phyloP scores from a whole-genome alignment of 2,888 invertebrate genomes.

The Thumatha senex region DNA sequence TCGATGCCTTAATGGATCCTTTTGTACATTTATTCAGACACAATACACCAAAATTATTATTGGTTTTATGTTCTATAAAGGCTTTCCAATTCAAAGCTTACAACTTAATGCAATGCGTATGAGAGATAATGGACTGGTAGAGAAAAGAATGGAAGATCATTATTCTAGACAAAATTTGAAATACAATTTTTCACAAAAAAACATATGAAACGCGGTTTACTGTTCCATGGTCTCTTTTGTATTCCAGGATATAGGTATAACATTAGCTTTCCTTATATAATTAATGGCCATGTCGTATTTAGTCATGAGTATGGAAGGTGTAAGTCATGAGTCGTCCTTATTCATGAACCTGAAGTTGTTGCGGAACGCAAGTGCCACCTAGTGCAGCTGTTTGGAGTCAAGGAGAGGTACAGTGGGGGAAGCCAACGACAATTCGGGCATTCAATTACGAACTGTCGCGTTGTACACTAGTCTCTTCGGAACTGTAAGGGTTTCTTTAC shows the following conservation, averaged over 20 bases:
- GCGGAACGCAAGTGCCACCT: too few species aligned
- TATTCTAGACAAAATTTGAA: constrained; percentile 8
- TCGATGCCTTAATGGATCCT: too few species aligned
- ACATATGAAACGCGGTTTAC: constrained; percentile 21
- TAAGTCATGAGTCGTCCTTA: too few species aligned
- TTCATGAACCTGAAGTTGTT: too few species aligned
- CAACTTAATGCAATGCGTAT: constrained; percentile 7
- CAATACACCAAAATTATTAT: constrained; percentile 4
- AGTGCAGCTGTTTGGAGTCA: too few species aligned
- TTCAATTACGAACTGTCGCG: too few species aligned
- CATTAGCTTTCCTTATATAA: constrained; percentile 13
- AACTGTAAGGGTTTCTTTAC: too few species aligned
- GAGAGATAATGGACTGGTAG: constrained; percentile 10
- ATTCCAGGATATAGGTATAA: constrained; percentile 11
- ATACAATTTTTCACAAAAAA: constrained; percentile 12
- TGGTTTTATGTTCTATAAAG: constrained; percentile 9
- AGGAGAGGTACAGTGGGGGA: too few species aligned
- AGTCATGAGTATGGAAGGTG: too few species aligned
- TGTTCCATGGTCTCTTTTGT: constrained; percentile 26
- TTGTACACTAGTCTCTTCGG: too few species aligned
- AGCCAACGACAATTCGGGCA: too few species aligned
- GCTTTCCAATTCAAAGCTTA: constrained; percentile 7
- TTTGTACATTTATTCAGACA: constrained; percentile 17
- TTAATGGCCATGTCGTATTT: background rate
- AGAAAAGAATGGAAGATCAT: constrained; percentile 8